phyloP scores from a whole-genome alignment of 2,113 vertebrate genomes.

The Tragelaphus buxtoni region DNA sequence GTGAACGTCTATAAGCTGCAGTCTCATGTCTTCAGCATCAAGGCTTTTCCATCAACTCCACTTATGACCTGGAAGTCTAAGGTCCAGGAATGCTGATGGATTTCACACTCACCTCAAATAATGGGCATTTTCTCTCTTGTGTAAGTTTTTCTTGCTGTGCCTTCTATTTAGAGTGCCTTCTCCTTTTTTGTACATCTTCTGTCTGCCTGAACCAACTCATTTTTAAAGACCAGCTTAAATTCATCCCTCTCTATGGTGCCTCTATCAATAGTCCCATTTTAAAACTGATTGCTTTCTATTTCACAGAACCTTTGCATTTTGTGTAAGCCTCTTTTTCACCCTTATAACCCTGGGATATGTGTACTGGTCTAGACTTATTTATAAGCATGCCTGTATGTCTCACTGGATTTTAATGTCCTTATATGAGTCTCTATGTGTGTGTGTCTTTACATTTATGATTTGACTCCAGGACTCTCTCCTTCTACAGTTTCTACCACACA shows the following conservation, averaged over 20 bases:
- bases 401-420: not conserved
- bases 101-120: not conserved
- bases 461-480: not conserved
- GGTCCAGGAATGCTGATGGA: not conserved
- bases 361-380: not conserved
- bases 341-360: not conserved
- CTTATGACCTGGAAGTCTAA: not conserved
- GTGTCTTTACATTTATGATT: not conserved
- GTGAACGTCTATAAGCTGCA: not conserved
- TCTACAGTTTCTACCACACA: not conserved
- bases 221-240: not conserved
- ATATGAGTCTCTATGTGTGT: not conserved
- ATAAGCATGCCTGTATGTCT: not conserved
- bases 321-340: not conserved
- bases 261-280: not conserved
- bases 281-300: not conserved
- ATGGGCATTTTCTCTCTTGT: no score
- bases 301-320: not conserved
- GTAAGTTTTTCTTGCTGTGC: not conserved
- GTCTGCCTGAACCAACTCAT: not conserved
- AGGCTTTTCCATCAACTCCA: not conserved
- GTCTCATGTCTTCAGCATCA: not conserved
- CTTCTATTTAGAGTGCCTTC: not conserved
- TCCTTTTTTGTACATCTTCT: not conserved
- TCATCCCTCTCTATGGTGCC: not conserved